These are phyloP conservation scores for Cyphomyrmex costatus DNA, from an alignment of 1,140 invertebrate genomes.

Conservation along the genomic window DNA sequence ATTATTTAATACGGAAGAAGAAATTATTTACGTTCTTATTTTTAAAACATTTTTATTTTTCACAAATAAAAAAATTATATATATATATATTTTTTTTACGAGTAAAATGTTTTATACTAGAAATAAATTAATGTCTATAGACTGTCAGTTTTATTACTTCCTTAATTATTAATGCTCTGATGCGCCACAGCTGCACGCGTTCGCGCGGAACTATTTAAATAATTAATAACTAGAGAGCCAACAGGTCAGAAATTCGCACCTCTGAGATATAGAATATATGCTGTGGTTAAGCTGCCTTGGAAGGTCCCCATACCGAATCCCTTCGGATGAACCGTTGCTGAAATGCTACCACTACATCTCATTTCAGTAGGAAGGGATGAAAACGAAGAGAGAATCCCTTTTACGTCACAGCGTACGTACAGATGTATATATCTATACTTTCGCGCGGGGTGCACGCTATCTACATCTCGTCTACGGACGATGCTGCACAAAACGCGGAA, in stretches of 20 bases:
- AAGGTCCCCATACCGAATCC: conserved; percentile 30
- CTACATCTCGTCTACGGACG: conserved; percentile 26
- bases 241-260: conserved; percentile 48
- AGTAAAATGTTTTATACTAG: neutral
- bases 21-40: neutral
- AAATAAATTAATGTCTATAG: conserved; percentile 5
- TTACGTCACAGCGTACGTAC: conserved; percentile 68
- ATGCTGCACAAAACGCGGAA: conserved; percentile 38
- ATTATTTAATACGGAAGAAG: neutral
- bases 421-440: conserved; percentile 5
- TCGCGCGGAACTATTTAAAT: conserved; percentile 19
- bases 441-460: neutral
- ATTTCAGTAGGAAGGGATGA: conserved; percentile 49
- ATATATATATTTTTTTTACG: neutral
- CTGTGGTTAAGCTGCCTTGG: conserved; percentile 15
- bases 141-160: conserved; percentile 9
- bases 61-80: neutral
- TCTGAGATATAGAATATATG: conserved; percentile 39
- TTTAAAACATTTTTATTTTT: neutral
- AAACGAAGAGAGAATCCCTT: conserved; percentile 35
- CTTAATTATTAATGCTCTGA: conserved; percentile 5
- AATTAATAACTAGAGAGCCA: conserved; percentile 39
- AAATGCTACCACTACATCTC: conserved; percentile 54
- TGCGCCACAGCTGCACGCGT: neutral
- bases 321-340: conserved; percentile 41